Percentiles rank a stretch among this genome's conserved stretches.
These are phyloP conservation scores for Nyctibius grandis DNA, from an alignment of 2,797 vertebrate genomes.

Conservation along the genomic window DNA sequence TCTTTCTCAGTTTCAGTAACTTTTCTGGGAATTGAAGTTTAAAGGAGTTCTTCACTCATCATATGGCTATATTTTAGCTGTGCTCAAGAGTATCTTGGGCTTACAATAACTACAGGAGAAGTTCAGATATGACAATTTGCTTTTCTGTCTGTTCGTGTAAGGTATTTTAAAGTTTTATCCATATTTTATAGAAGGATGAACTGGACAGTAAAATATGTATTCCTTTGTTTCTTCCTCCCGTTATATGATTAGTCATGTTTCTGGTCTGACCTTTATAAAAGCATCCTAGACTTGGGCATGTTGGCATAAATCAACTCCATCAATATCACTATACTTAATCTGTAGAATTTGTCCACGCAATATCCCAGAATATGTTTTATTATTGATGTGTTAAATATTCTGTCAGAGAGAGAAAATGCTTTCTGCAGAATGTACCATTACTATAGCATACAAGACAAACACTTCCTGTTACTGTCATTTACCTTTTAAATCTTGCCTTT, in stretches of 20 bases:
- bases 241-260: neutral
- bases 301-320: neutral
- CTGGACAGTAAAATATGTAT: neutral
- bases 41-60: neutral
- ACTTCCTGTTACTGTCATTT: neutral
- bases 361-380: neutral
- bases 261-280: neutral
- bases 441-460: neutral
- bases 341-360: neutral
- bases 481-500: neutral
- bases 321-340: neutral
- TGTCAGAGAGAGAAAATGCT: neutral
- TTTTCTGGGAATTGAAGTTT: neutral
- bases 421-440: neutral
- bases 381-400: neutral
- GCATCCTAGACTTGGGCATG: neutral
- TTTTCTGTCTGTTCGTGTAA: neutral
- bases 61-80: neutral
- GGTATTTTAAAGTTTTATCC: neutral
- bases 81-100: neutral
- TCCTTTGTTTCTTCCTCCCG: neutral
- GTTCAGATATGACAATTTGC: neutral
- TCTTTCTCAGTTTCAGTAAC: neutral
- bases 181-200: neutral
- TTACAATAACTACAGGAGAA: neutral